These are phyloP conservation scores for Parauchenoglanis ngamensis DNA, from an alignment of 2,797 vertebrate species.

Conservation along the genomic window DNA sequence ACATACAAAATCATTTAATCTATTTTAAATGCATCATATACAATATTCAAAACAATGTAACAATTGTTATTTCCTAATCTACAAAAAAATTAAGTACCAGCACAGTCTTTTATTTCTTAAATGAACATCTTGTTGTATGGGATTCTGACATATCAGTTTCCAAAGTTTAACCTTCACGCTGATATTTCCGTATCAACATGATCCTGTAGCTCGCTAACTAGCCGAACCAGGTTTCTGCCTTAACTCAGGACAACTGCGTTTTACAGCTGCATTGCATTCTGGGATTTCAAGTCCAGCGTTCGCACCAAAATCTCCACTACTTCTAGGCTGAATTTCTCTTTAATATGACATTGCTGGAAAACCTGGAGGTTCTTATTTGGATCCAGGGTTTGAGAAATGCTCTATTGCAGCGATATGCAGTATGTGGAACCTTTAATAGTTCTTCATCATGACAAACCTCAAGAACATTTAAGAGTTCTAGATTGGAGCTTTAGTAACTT, in stretches of 20 bases:
- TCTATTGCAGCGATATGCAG: neutral
- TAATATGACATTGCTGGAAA: neutral
- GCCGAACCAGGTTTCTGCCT: too few relatives aligned
- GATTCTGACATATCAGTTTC: too few relatives aligned
- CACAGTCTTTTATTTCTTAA: too few relatives aligned
- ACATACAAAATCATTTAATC: neutral
- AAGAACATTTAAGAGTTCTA: neutral
- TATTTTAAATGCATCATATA: neutral
- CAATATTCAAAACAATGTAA: neutral
- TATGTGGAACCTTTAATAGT: neutral
- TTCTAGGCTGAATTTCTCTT: neutral
- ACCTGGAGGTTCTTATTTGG: neutral
- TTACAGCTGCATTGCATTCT: neutral
- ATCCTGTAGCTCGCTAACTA: neutral
- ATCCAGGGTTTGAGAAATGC: neutral
- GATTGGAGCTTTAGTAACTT: neutral
- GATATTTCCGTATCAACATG: neutral
- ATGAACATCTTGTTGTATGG: too few relatives aligned
- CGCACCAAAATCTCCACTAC: neutral
- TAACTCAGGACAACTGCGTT: too few relatives aligned
- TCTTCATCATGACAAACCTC: neutral
- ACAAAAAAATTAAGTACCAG: too few relatives aligned
- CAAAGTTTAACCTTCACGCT: neutral
- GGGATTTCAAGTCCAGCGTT: neutral
- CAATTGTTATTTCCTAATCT: too few relatives aligned